A percentile compares a stretch with the other conserved stretches of the same genome.
Conservation (phyloP, 2,113 vertebrate species). For the Capreolus pygargus region DNA sequence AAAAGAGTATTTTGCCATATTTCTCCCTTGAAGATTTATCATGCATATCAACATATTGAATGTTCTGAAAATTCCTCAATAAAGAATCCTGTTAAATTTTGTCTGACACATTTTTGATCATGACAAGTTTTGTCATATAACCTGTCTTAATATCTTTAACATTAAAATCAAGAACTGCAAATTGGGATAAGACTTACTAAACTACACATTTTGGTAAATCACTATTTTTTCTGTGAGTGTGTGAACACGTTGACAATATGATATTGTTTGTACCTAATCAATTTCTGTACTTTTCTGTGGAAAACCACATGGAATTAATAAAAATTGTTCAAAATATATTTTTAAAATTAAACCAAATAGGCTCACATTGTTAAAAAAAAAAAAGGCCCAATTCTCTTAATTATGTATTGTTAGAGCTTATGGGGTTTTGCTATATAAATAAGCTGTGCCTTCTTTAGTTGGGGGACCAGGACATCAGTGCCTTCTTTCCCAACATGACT, state of each 20-base stretch:
- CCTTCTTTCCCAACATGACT: fast-evolving
- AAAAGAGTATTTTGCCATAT: background rate
- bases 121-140: background rate
- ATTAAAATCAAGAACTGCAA: background rate
- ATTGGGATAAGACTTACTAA: background rate
- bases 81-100: slow-evolving; percentile 27
- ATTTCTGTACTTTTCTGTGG: slow-evolving; percentile 22
- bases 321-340: background rate
- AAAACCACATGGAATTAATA: background rate
- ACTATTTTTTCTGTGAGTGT: background rate
- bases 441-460: background rate
- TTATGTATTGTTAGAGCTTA: background rate
- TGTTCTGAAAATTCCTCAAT: background rate
- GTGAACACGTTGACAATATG: background rate
- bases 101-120: background rate
- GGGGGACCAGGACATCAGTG: background rate
- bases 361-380: background rate
- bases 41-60: background rate
- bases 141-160: background rate
- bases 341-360: background rate
- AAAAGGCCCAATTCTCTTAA: background rate
- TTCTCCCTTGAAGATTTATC: background rate
- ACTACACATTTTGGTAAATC: slow-evolving; percentile 21
- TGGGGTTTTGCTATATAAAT: background rate
- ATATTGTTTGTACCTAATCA: background rate